Percentiles rank a stretch among this genome's conserved stretches.
These are phyloP conservation scores for Monopterus albus DNA, from an alignment of 2,113 vertebrate genomes.

Conservation along the genomic window DNA sequence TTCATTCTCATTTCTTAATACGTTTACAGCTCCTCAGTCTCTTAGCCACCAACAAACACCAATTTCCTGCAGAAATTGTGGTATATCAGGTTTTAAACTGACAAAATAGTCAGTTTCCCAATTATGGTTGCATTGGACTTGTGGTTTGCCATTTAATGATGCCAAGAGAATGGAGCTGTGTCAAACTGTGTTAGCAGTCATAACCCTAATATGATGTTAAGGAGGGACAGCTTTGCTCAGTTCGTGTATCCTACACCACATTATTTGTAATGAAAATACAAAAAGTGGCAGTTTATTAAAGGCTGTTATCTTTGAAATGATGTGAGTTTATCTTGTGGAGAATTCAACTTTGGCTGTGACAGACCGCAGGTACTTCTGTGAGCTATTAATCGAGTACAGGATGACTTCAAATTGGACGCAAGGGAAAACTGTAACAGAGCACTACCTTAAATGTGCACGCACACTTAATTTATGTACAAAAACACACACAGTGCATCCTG, in stretches of 20 bases:
- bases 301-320: conserved; percentile 38
- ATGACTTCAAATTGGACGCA: conserved; percentile 51
- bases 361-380: conserved; percentile 59
- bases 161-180: background rate
- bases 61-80: too few relatives aligned
- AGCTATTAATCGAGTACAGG: conserved; percentile 68
- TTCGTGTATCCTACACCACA: conserved; percentile 16
- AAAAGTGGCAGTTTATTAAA: conserved; percentile 47
- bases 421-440: conserved; percentile 35
- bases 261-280: conserved; percentile 45
- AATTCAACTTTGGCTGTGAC: conserved; percentile 61
- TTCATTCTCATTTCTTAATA: too few relatives aligned
- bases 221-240: too few relatives aligned
- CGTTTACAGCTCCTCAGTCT: too few relatives aligned
- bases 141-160: background rate
- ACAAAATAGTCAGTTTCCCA: background rate
- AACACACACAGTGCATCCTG: conserved; percentile 8
- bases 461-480: conserved; percentile 17
- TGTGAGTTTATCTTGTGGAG: conserved; percentile 52
- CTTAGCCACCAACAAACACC: too few relatives aligned
- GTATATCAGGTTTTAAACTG: conserved; percentile 1
- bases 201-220: conserved; percentile 5
- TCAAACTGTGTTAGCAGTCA: background rate
- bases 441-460: conserved; percentile 43
- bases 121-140: background rate